These are phyloP conservation scores for Phylloscopus whistleri DNA, from an alignment of 2,113 vertebrate species.

Conservation along the genomic window DNA sequence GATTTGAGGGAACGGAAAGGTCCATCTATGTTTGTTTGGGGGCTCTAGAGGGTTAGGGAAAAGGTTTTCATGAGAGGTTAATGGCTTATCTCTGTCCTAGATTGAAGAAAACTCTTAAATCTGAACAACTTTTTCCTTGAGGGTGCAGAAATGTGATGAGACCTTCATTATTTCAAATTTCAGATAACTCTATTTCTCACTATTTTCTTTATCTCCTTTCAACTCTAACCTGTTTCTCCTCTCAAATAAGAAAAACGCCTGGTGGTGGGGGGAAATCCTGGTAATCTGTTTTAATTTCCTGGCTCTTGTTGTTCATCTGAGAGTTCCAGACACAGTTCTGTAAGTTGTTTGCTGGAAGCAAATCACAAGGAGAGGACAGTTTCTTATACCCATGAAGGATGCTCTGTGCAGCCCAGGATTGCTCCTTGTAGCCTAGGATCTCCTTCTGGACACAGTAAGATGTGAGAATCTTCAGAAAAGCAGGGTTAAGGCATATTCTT, in stretches of 20 bases:
- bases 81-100: background rate
- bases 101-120: background rate
- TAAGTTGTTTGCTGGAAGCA: background rate
- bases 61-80: slow-evolving; percentile 3
- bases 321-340: background rate
- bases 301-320: background rate
- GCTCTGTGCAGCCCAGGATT: background rate
- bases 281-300: background rate
- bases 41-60: background rate
- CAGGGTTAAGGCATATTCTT: background rate
- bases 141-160: background rate
- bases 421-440: background rate
- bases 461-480: background rate
- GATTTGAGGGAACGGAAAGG: slow-evolving; percentile 21
- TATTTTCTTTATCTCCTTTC: background rate
- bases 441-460: background rate
- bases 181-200: background rate
- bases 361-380: background rate
- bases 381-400: background rate
- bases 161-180: slow-evolving; percentile 15
- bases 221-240: background rate
- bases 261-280: background rate
- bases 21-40: slow-evolving; percentile 45
- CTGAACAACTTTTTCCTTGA: background rate
- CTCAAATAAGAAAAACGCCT: background rate